Evolutionary conservation across 2,113 vertebrate genomes (phyloP).

Genomic region (Ictalurus punctatus): DNA sequence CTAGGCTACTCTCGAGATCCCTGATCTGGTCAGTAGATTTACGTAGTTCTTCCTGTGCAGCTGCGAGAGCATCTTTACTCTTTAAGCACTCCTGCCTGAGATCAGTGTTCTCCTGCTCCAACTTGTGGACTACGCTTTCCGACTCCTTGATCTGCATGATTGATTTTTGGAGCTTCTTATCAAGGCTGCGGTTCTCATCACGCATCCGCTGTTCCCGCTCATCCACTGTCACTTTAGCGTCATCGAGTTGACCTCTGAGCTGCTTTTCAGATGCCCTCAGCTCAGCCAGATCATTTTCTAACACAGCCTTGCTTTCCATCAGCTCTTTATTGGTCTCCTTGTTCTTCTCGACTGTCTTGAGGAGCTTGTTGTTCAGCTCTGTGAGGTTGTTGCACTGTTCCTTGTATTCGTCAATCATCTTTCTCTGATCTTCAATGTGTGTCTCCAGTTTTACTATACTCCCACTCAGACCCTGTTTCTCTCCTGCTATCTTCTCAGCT

Average conservation of each 20-base stretch:
- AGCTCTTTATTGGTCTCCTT: constrained; percentile 70
- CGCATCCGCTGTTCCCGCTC: constrained; percentile 75
- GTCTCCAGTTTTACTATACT: constrained; percentile 68
- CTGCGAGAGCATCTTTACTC: constrained; percentile 67
- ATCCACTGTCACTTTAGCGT: constrained; percentile 70
- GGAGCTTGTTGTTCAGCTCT: constrained; percentile 65
- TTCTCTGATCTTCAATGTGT: constrained; percentile 64
- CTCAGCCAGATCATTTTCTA: constrained; percentile 71
- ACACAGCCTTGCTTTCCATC: constrained; percentile 59
- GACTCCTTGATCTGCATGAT: constrained; percentile 68
- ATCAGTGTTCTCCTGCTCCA: constrained; percentile 76
- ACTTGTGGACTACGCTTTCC: constrained; percentile 68
- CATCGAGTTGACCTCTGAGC: constrained; percentile 71
- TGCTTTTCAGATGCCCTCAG: constrained; percentile 82
- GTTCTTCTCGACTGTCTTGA: constrained; percentile 62
- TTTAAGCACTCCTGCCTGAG: constrained; percentile 77
- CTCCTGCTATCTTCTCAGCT: constrained; percentile 67
- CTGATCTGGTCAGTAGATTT: constrained; percentile 71
- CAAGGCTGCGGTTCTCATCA: constrained; percentile 74
- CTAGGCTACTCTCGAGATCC: constrained; percentile 77
- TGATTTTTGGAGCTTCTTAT: constrained; percentile 80
- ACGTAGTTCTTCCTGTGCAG: constrained; percentile 77
- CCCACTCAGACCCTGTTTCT: constrained; percentile 72
- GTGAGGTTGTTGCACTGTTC: constrained; percentile 64
- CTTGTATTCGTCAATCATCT: constrained; percentile 56